Base-by-base conservation (phyloP, 2,888 invertebrate species). In the Scotopteryx bipunctaria region DNA sequence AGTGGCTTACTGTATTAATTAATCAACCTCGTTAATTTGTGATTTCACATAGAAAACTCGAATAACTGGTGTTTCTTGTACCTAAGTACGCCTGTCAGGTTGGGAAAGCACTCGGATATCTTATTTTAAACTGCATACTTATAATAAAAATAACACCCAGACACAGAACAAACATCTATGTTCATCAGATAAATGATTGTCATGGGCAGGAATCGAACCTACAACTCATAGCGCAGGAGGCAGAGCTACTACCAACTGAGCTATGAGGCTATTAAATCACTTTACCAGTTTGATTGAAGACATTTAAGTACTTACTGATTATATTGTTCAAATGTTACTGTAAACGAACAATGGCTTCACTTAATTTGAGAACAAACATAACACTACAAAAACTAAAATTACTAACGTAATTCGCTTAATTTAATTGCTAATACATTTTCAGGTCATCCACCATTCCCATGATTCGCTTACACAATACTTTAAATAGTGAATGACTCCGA, bases 401-500 rank as follows among this genome's bases (percentile, higher is more conserved):
- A 35, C 44, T 8, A 41, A 36, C 36, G 31, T 31, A 11, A 15
- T 16, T 51, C 40, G 36, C 27, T 43, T 38, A 47, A 47, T 53
- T 44, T 37, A 43, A 48, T 53, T 29, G 17, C 15, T 29, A 35
- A 42, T 36, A 40, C 38, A 35, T 47, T 38, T 27, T 33, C 33
- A 17, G 21, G 33, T 40, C 47, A 19, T 31, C 11, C 27, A 32
- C 21, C 19, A 23, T 48, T 54, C 54, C 38, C 44, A 48, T 54
- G 35, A 38, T 43, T 51, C 40, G 17, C 50, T 47, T 43, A 46
- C 43, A 55, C 50, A 55, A 55, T 43, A 25, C 16, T 41, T 48
- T 33, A 44, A 57, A 31, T 55, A 42, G 55, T 55, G 50, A 60
- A 59, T 53, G 55, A 53, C 51, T 51, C 33, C 15, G 32, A 46